Evolutionary conservation across 2,113 vertebrate species (phyloP).

Genomic region (Tiliqua scincoides): DNA sequence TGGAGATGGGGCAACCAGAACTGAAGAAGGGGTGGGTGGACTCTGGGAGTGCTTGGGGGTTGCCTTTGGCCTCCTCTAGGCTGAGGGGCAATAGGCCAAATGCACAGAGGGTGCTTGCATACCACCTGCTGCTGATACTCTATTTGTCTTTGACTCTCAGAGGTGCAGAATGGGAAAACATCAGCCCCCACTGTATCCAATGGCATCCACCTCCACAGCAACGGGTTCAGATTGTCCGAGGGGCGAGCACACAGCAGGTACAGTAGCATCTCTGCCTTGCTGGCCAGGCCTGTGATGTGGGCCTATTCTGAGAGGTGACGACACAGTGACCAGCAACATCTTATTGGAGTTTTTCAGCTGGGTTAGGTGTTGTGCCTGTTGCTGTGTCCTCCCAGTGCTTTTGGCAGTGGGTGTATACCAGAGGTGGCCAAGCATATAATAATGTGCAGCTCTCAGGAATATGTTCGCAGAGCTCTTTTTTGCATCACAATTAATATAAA

Average conservation of each 20-base stretch:
- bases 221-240: conserved; percentile 83
- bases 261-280: background rate
- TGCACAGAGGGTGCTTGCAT: accelerated
- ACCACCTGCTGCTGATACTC: accelerated
- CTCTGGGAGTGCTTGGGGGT: too few species aligned
- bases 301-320: background rate
- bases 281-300: background rate
- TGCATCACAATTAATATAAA: too few species aligned
- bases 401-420: background rate
- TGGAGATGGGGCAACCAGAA: too few species aligned
- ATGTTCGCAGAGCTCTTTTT: too few species aligned
- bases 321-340: background rate
- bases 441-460: background rate
- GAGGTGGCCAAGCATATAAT: too few species aligned
- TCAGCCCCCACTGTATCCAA: conserved; percentile 89
- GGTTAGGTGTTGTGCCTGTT: background rate
- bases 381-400: background rate
- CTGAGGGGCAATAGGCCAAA: too few species aligned
- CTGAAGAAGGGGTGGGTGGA: too few species aligned
- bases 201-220: conserved; percentile 89
- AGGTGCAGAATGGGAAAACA: conserved; percentile 94
- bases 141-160: conserved; percentile 63
- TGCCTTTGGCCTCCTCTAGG: too few species aligned
- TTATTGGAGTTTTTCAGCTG: background rate
- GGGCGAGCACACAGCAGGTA: conserved; percentile 79